Conservation (phyloP, 2,797 vertebrate genomes). For the Sylvia borin region DNA sequence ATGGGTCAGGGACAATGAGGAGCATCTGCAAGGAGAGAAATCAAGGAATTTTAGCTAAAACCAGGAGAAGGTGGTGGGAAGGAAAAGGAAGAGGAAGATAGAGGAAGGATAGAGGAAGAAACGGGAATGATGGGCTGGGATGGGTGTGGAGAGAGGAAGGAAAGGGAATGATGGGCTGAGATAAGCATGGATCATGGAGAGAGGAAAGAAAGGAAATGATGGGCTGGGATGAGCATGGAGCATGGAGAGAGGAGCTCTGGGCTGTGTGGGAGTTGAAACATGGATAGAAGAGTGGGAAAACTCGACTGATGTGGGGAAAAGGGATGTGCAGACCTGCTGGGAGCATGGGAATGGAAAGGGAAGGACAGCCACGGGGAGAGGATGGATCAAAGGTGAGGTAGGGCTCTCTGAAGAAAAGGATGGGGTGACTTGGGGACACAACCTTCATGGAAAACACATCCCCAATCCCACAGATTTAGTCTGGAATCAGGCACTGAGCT, state of each 20-base stretch:
- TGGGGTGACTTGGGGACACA: rapidly evolving
- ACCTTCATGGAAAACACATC: not conserved
- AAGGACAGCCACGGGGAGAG: not conserved
- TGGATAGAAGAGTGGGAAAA: not conserved
- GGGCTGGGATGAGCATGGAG: not conserved
- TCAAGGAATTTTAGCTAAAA: not conserved
- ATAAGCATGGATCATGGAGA: not conserved
- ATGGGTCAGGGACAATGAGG: not conserved
- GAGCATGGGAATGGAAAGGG: not conserved
- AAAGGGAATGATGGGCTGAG: not conserved
- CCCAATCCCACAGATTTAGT: not conserved
- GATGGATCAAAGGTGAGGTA: too few species aligned
- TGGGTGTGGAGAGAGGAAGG: not conserved
- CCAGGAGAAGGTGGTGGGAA: not conserved
- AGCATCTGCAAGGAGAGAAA: not conserved
- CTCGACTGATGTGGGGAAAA: not conserved
- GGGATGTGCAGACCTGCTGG: not conserved
- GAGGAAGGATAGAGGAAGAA: too few species aligned
- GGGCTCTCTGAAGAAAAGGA: not conserved
- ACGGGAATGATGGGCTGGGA: not conserved
- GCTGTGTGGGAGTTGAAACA: not conserved
- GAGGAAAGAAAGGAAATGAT: not conserved
- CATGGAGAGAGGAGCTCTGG: rapidly evolving
- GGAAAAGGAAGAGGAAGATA: not conserved
- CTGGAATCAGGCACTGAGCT: not conserved